Evolutionary conservation across 2,113 vertebrate species (phyloP), one percentile per base, ranked within the genome.

Genomic region (Nyctibius bracteatus): DNA sequence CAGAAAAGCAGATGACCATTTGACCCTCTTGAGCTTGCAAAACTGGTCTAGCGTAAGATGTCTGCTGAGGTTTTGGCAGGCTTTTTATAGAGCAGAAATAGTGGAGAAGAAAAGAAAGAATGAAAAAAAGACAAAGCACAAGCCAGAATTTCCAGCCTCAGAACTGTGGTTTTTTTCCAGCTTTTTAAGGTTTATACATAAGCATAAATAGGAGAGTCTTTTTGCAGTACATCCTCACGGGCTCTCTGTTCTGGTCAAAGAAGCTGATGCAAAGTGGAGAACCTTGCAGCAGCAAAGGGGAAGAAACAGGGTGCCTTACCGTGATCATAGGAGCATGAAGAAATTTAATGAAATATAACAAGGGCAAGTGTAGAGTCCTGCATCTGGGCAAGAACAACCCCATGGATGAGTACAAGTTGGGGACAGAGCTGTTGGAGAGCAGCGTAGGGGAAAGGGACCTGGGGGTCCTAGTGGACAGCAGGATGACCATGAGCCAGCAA

Each of bases 121-220:
- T 13, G 23, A 3, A 33, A 24, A 5, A 6, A 5, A 8, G 2
- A 11, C 62, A 47, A 47, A 41, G 1, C 7, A 19, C 3, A 24
- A 70, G 1, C 2, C 24, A 65, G 10, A 18, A 63, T 31, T 52
- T 59, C 30, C 54, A 67, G 8, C 9, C 58, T 70, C 39, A 51
- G 28, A 93, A 61, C 5, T 8, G 9, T n/a, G n/a, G 0, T 5
- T 39, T 51, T 58, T 5, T 1, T 0, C 7, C 22, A 4, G 12
- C 5, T 62, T 82, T 47, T 44, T 30, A 5, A 31, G 31, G 9
- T n/a, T 88, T 22, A 10, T 71, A 28, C 19, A 23, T 19, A 12
- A 70, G 67, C 30, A 17, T 28, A 58, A 90, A 52, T 5, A 47
- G 49, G 20, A 81, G 14, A 57, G 9, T 11, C 41, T 58, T 37